Conservation (phyloP, 1,140 invertebrate genomes). For the Steinernema khuongi region DNA sequence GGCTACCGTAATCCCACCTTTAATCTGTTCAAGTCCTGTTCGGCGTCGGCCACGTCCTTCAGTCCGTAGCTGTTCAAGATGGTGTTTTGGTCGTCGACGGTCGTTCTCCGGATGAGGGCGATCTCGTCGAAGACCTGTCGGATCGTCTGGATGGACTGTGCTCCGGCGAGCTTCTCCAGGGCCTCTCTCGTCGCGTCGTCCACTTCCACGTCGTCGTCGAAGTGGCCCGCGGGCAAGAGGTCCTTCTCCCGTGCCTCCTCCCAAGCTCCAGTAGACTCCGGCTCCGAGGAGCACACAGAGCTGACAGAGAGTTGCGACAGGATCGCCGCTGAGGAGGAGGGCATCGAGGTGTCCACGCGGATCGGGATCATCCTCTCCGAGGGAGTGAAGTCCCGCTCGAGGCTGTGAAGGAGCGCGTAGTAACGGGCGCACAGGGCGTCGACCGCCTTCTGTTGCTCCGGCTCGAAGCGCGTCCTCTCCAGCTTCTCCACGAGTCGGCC, state of each 20-base stretch:
- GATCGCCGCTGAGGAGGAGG: too few species aligned
- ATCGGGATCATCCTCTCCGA: not conserved
- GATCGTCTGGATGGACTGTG: not conserved
- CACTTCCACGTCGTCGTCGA: not conserved
- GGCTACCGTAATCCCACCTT: not conserved
- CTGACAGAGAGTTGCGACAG: too few species aligned
- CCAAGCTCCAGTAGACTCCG: too few species aligned
- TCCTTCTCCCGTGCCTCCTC: not conserved
- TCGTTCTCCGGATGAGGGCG: not conserved
- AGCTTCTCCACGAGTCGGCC: not conserved
- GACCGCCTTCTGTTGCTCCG: not conserved
- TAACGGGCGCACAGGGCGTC: not conserved
- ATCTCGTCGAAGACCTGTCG: not conserved
- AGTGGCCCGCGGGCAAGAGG: not conserved
- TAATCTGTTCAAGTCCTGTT: not conserved
- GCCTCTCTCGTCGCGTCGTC: not conserved
- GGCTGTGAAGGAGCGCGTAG: not conserved
- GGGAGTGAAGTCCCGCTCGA: not conserved
- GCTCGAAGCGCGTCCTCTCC: not conserved
- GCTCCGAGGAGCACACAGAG: too few species aligned
- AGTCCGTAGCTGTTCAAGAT: constrained; percentile 2
- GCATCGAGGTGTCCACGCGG: not conserved
- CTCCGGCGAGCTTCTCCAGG: not conserved
- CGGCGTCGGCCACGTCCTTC: not conserved
- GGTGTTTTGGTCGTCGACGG: not conserved